phyloP scores from a whole-genome alignment of 1,140 invertebrate species.

The Idris sp. region DNA sequence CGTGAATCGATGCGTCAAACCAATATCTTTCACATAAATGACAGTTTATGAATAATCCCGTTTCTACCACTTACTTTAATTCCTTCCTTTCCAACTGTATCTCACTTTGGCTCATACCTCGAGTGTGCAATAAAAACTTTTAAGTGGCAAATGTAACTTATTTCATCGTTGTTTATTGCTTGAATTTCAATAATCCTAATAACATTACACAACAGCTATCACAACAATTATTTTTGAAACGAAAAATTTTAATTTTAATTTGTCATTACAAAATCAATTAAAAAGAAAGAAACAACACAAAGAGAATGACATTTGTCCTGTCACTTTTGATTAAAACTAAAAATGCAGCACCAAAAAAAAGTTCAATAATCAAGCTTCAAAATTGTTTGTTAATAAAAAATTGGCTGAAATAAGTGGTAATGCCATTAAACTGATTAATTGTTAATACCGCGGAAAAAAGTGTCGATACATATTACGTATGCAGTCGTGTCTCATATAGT shows the following conservation, averaged over 20 bases:
- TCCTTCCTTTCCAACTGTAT: slow-evolving; percentile 36
- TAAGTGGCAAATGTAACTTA: slow-evolving; percentile 20
- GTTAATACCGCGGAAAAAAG: slow-evolving; percentile 61
- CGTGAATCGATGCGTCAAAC: slow-evolving; percentile 38
- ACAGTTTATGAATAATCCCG: slow-evolving; percentile 58
- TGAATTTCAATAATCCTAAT: slow-evolving; percentile 10
- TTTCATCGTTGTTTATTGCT: slow-evolving; percentile 29
- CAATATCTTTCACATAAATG: slow-evolving; percentile 56
- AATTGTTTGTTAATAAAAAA: slow-evolving; percentile 42
- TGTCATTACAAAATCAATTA: slow-evolving; percentile 47
- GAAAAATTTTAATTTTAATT: too few relatives aligned
- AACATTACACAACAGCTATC: too few relatives aligned
- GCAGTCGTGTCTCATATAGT: slow-evolving; percentile 23
- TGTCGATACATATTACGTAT: slow-evolving; percentile 39
- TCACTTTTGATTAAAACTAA: slow-evolving; percentile 36
- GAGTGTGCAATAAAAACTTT: slow-evolving; percentile 41
- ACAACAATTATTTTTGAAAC: too few relatives aligned
- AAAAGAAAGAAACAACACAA: slow-evolving; percentile 32
- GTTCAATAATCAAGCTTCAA: slow-evolving; percentile 49
- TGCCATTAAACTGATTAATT: slow-evolving; percentile 55
- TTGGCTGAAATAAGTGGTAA: slow-evolving; percentile 30
- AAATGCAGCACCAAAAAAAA: slow-evolving; percentile 40
- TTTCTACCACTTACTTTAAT: slow-evolving; percentile 55
- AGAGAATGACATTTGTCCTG: slow-evolving; percentile 26
- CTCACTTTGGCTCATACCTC: slow-evolving; percentile 28